Conservation (phyloP, 2,888 invertebrate genomes). For the Noctuana brunneofusca region DNA sequence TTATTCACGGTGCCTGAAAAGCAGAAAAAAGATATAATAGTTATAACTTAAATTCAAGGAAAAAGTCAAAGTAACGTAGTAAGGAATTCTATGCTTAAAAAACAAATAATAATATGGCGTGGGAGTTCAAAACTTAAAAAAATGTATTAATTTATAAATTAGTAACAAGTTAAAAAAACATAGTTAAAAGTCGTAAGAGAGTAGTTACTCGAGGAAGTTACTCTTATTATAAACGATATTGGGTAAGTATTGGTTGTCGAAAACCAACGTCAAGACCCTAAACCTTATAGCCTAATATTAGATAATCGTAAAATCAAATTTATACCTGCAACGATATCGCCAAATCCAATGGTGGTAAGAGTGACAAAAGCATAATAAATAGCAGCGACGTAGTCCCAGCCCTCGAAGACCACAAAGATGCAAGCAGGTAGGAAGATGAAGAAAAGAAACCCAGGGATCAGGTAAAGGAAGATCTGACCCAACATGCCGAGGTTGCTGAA, state of each 20-base stretch:
- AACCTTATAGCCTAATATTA: too few relatives aligned
- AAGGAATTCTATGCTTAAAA: too few relatives aligned
- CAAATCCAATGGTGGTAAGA: slow-evolving; percentile 94
- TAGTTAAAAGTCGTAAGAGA: too few relatives aligned
- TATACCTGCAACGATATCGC: slow-evolving; percentile 94
- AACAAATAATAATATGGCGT: too few relatives aligned
- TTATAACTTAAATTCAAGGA: too few relatives aligned
- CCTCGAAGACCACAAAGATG: slow-evolving; percentile 92
- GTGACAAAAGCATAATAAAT: slow-evolving; percentile 95
- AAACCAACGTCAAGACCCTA: background rate
- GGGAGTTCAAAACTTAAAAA: too few relatives aligned
- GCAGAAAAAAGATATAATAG: background rate
- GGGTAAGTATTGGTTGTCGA: too few relatives aligned
- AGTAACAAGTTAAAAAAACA: too few relatives aligned
- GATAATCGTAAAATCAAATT: background rate
- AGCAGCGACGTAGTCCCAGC: slow-evolving; percentile 92
- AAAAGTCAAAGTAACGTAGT: too few relatives aligned
- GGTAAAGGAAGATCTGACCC: slow-evolving; percentile 90
- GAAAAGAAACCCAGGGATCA: slow-evolving; percentile 94
- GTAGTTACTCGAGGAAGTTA: too few relatives aligned
- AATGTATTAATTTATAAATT: too few relatives aligned
- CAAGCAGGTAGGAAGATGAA: slow-evolving; percentile 94
- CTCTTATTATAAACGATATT: too few relatives aligned
- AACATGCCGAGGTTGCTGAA: slow-evolving; percentile 88
- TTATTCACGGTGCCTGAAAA: slow-evolving; percentile 76